A percentile compares a stretch with the other conserved stretches of the same genome.
Evolutionary conservation across 1,140 invertebrate species (phyloP).

Genomic region (Orchestia grillus): DNA sequence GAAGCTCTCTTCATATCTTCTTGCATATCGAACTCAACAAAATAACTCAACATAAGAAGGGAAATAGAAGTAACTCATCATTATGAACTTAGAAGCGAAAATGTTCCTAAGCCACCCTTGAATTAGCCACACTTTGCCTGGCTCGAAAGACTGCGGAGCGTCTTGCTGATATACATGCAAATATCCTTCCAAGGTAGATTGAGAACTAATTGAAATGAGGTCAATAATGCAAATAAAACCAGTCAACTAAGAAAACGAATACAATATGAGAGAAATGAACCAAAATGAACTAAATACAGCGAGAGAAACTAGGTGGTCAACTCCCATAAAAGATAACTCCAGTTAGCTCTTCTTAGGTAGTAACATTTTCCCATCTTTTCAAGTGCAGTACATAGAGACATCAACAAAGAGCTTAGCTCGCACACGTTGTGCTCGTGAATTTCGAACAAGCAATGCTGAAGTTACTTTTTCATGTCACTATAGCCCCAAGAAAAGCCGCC

Average conservation of each 20-base stretch:
- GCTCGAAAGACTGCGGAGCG: neutral
- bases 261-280: neutral
- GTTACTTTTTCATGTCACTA: neutral
- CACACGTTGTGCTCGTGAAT: neutral
- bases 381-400: neutral
- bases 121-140: neutral
- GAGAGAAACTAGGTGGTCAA: neutral
- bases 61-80: neutral
- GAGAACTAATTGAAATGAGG: neutral
- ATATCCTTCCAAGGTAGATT: neutral
- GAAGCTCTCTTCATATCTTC: neutral
- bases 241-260: neutral
- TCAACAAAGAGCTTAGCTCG: neutral
- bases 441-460: neutral
- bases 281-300: neutral
- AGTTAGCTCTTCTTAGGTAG: neutral
- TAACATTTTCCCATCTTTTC: neutral
- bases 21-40: neutral
- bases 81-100: neutral
- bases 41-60: neutral
- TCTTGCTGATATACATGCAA: neutral
- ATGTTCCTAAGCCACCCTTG: neutral
- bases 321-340: neutral
- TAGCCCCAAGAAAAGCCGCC: neutral
- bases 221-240: neutral